Evolutionary conservation across 1,140 invertebrate species (phyloP).

Genomic region (Mamestra configurata): DNA sequence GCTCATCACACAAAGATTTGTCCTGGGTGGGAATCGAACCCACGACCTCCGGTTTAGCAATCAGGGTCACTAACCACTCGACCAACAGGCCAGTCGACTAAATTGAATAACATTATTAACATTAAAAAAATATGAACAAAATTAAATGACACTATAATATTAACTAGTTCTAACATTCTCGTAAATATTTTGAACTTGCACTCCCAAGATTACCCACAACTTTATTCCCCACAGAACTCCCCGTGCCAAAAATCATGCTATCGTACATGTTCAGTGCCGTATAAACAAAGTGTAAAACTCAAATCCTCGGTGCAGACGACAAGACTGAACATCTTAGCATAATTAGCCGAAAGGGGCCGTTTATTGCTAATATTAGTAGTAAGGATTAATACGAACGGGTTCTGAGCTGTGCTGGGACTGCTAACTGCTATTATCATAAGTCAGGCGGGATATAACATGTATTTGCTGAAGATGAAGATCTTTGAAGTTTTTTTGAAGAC

Average conservation of each 20-base stretch:
- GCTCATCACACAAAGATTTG: too few species aligned
- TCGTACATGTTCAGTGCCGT: conserved; percentile 51
- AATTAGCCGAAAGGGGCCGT: conserved; percentile 83
- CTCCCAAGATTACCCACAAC: neutral
- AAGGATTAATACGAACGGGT: conserved; percentile 76
- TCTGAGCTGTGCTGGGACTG: conserved; percentile 65
- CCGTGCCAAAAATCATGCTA: conserved; percentile 36
- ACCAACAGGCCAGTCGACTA: too few species aligned
- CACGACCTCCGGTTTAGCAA: too few species aligned
- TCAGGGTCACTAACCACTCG: too few species aligned
- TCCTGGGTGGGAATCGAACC: too few species aligned
- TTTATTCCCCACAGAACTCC: conserved; percentile 17
- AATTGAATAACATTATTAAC: too few species aligned
- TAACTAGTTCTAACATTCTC: too few species aligned
- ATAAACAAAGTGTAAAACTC: conserved; percentile 60
- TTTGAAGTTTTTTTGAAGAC: conserved; percentile 9
- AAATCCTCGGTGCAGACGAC: conserved; percentile 60
- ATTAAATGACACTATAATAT: too few species aligned
- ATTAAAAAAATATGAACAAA: too few species aligned
- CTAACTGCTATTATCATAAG: conserved; percentile 79
- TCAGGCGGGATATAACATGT: conserved; percentile 50
- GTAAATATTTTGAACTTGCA: too few species aligned
- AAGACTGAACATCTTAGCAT: conserved; percentile 82
- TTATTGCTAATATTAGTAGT: conserved; percentile 87
- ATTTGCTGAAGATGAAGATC: neutral